Percentiles rank a stretch among this genome's conserved stretches.
phyloP scores from a whole-genome alignment of 2,797 vertebrate species.

The Sebastes oblongus region DNA sequence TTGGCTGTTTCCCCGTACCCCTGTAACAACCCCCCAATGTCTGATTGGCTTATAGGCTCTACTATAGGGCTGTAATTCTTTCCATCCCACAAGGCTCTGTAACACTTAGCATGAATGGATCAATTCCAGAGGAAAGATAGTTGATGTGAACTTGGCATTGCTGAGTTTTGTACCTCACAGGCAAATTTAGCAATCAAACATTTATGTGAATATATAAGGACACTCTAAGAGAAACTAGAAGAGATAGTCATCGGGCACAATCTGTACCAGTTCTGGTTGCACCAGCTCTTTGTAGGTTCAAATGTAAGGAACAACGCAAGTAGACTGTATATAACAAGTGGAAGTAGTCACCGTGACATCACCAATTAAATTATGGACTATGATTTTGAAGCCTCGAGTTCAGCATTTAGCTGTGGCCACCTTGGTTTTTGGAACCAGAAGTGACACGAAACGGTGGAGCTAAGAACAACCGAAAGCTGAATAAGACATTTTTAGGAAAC shows the following conservation, averaged over 20 bases:
- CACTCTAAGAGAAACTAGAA: neutral
- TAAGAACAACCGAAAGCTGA: too few relatives aligned
- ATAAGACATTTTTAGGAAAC: too few relatives aligned
- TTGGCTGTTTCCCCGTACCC: constrained; percentile 41
- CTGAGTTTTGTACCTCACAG: constrained; percentile 31
- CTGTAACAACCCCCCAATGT: constrained; percentile 56
- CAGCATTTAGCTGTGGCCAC: accelerated
- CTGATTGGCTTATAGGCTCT: constrained; percentile 74
- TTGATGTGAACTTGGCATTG: constrained; percentile 66
- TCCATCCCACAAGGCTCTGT: constrained; percentile 70
- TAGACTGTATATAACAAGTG: too few relatives aligned
- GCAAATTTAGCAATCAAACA: constrained; percentile 29
- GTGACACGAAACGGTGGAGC: too few relatives aligned
- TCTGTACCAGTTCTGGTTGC: neutral
- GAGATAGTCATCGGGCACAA: neutral
- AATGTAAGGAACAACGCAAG: neutral
- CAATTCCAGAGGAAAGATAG: constrained; percentile 45
- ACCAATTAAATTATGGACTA: accelerated
- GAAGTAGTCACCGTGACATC: too few relatives aligned
- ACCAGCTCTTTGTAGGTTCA: neutral
- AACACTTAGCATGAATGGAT: constrained; percentile 68
- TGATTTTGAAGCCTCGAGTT: too few relatives aligned
- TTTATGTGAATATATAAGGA: constrained; percentile 14
- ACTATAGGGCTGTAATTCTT: constrained; percentile 70
- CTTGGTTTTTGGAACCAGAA: too few relatives aligned